Evolutionary conservation across 2,797 vertebrate species (phyloP).

Genomic region (Acrossocheilus wenchowensis): DNA sequence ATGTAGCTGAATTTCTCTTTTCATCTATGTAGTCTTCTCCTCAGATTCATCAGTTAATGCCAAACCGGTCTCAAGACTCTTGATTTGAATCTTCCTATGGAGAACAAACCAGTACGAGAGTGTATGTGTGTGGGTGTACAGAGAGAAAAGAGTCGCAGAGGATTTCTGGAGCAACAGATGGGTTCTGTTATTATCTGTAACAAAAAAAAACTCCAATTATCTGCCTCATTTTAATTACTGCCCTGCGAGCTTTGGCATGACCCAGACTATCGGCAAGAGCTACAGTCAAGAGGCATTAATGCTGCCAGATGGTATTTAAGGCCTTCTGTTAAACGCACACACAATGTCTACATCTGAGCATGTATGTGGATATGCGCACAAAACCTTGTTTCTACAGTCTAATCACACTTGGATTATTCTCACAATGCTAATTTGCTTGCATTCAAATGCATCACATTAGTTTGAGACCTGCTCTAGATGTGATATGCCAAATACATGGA

Average conservation of each 20-base stretch:
- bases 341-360: background rate
- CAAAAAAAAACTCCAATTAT: constrained; percentile 40
- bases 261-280: constrained; percentile 18
- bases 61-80: background rate
- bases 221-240: constrained; percentile 53
- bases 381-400: background rate
- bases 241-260: constrained; percentile 25
- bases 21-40: constrained; percentile 1
- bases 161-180: constrained; percentile 45
- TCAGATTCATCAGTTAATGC: constrained; percentile 18
- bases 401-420: background rate
- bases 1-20: constrained; percentile 4
- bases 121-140: constrained; percentile 16
- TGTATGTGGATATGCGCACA: constrained; percentile 7
- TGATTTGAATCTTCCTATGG: background rate
- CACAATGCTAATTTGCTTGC: background rate
- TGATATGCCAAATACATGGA: background rate
- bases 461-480: background rate
- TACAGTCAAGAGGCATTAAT: constrained; percentile 5
- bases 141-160: background rate
- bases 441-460: background rate
- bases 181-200: constrained; percentile 48
- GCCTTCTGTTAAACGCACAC: constrained; percentile 34
- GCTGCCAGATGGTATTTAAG: constrained; percentile 49
- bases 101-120: constrained; percentile 4